These are phyloP conservation scores for Alentia gelatinosa DNA, from an alignment of 2,888 invertebrate species.

Conservation along the genomic window DNA sequence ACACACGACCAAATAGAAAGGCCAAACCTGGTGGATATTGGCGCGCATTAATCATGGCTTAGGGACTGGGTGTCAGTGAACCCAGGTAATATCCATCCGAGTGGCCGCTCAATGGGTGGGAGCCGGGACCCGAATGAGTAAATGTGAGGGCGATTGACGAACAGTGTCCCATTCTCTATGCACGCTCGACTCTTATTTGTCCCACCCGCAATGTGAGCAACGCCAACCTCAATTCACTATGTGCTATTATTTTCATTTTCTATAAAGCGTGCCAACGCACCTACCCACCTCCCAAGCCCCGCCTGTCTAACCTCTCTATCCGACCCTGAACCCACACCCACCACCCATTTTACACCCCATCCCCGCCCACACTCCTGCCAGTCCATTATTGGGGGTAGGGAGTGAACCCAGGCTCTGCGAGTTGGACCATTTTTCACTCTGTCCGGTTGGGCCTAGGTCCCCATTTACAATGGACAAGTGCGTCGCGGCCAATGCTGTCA, in stretches of 20 bases:
- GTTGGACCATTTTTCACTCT: neutral
- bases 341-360: no score
- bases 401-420: neutral
- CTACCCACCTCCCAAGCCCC: no score
- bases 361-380: neutral
- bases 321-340: neutral
- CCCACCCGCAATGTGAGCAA: neutral
- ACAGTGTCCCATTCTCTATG: neutral
- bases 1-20: neutral
- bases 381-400: neutral
- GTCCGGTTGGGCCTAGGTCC: neutral
- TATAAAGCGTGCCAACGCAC: no score
- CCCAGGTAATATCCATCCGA: neutral
- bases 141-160: neutral
- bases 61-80: neutral
- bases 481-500: neutral
- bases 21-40: neutral
- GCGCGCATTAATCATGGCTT: neutral
- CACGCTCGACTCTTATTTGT: neutral
- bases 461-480: neutral
- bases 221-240: neutral
- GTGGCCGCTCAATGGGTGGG: neutral
- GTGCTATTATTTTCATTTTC: neutral
- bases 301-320: neutral
- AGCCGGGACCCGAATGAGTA: neutral